Evolutionary conservation across 2,888 invertebrate species (phyloP), one percentile per base, ranked within the genome.

Genomic region (Ichneumoninae sp.): DNA sequence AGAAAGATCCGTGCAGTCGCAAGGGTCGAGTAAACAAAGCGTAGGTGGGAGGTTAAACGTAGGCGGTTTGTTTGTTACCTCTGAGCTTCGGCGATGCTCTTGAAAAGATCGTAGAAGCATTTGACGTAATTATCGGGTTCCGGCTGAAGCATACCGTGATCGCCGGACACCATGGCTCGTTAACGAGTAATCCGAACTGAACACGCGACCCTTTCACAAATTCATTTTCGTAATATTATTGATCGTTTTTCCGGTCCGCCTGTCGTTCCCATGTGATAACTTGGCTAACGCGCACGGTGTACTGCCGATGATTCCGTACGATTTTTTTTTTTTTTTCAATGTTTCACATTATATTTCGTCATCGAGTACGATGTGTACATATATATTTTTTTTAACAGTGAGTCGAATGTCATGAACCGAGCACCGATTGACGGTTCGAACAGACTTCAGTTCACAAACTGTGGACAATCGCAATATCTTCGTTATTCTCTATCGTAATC

Each of bases 81-180:
- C 88, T 94, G 93, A 71, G 93, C 93, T 87, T 94, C 94, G 83
- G 94, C 93, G 86, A 93, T 90, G 88, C 92, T 93, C 90, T 94
- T 94, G 89, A 94, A 94, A 74, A 94, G 91, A 84, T 94, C 94
- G 86, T 94, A 94, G 87, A 94, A 94, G 89, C 92, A 93, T 90
- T 93, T 93, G 78, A 93, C 94, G 80, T 94, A 93, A 87, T 92
- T 92, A 47, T 94, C 93, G 68, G 94, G 94, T 87, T 94, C 94
- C 54, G 94, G 94, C 89, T 94, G 91, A 90, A 94, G 90, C 89
- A 89, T 91, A 68, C 91, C 93, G 85, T 91, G 89, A 86, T 92
- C 91, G 75, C 92, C 91, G 81, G 90, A 91, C 88, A 92, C 91
- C 93, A 93, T 93, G 90, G 83, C 88, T 90, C 87, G 83, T 87